Evolutionary conservation across 1,140 invertebrate genomes (phyloP).

Genomic region (Cryptotermes secundus): DNA sequence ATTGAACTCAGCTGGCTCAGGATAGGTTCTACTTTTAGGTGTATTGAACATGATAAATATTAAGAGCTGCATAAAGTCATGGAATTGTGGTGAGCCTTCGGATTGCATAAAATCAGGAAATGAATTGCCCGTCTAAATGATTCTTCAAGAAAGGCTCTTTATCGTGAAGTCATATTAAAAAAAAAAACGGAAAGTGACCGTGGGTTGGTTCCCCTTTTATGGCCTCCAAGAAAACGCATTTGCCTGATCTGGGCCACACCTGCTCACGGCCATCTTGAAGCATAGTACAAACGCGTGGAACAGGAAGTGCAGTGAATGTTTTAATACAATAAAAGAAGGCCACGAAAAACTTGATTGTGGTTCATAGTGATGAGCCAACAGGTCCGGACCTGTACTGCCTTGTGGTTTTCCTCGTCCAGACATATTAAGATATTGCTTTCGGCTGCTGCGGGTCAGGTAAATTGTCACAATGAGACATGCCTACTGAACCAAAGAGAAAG

Average conservation of each 20-base stretch:
- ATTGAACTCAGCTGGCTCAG: no score
- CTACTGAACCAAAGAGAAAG: no score
- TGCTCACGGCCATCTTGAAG: not conserved
- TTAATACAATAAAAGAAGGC: not conserved
- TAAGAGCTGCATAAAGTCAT: no score
- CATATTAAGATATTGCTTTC: not conserved
- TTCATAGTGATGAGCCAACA: not conserved
- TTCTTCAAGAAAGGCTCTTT: no score
- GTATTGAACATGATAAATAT: no score
- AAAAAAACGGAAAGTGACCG: not conserved
- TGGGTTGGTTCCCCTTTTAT: not conserved
- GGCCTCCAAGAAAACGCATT: not conserved
- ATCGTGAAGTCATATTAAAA: no score
- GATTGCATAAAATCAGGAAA: no score
- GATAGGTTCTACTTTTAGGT: no score
- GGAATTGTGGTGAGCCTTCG: no score
- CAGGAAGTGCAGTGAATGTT: not conserved
- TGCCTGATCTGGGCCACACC: not conserved
- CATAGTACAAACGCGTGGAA: not conserved
- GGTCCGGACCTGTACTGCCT: not conserved
- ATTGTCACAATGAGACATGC: no score
- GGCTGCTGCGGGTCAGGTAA: not conserved
- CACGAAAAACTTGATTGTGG: not conserved
- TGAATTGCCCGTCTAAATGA: no score
- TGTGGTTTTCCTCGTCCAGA: not conserved